Base-by-base conservation (phyloP, 1,140 invertebrate species). In the Calliopsis andreniformis region DNA sequence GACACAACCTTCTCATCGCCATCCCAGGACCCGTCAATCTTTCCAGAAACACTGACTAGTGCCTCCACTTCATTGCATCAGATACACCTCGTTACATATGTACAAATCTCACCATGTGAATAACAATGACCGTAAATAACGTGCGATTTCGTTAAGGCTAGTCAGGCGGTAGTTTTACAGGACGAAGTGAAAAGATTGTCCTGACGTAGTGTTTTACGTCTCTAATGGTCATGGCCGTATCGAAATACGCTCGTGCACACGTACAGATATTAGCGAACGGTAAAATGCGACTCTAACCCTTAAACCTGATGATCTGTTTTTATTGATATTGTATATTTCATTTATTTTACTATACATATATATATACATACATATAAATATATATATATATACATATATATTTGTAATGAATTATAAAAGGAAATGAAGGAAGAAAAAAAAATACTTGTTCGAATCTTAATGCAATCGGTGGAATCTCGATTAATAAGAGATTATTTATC, bases 31-130 rank as follows among this genome's bases (percentile, higher is more conserved):
- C 87, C 82, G 87, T 87, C 86, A 87, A 90, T 84, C 80, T 86
- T 83, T 88, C 88, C 85, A 86, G 85, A 87, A 88, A 91, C 86
- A 89, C 87, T 88, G 89, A 92, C 86, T 90, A 92, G 90, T 91
- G 90, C 89, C 90, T 91, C 90, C 88, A 89, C 76, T 85, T 85
- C 87, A 86, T 87, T 39, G 87, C 86, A 87, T 87, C 87, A 87
- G 81, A 80, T 85, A 84, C 83, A 85, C 87, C 88, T 88, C 86
- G 82, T 89, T 87, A 89, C 83, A 88, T 87, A 89, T 89, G 87
- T 89, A 89, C 87, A 89, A 89, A 88, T 89, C 86, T 80, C 80
- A 72, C 76, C 77, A 78, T 86, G 82, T 85, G 82, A 78, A 84
- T 85, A 85, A 80, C 73, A 84, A 80, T 80, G 82, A 3, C 73